A percentile compares a stretch with the other conserved stretches of the same genome.
Conservation (phyloP, 2,113 vertebrate species). For the Brachionichthys hirsutus region DNA sequence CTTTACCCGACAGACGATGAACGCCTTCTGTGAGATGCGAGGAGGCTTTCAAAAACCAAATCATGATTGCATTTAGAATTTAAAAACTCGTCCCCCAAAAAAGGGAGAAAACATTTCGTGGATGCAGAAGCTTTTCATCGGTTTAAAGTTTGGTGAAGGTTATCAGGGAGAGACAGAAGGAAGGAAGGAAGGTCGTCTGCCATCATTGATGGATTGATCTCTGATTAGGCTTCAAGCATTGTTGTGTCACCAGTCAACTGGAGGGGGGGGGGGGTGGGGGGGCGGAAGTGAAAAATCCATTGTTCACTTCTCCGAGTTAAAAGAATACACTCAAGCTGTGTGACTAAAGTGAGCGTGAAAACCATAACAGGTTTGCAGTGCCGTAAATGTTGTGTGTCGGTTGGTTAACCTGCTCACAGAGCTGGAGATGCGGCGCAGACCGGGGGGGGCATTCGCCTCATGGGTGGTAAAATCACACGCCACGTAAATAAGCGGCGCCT, state of each 20-base stretch:
- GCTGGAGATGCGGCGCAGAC: constrained; percentile 29
- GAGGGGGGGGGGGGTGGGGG: no score
- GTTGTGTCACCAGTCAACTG: no score
- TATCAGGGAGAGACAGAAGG: constrained; percentile 33
- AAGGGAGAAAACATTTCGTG: constrained; percentile 14
- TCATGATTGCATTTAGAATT: constrained; percentile 45
- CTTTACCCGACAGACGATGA: constrained; percentile 47
- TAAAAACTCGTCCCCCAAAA: constrained; percentile 45
- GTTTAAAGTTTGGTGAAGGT: not conserved
- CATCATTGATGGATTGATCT: constrained; percentile 51
- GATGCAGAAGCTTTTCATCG: constrained; percentile 33
- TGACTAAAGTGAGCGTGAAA: constrained; percentile 6
- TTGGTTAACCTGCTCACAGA: constrained; percentile 46
- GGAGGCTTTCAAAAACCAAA: constrained; percentile 41
- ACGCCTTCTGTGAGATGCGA: constrained; percentile 24
- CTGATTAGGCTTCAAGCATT: constrained; percentile 38
- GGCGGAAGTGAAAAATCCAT: not conserved
- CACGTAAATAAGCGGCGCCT: constrained; percentile 14
- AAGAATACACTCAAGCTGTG: not conserved
- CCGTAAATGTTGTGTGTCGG: constrained; percentile 12
- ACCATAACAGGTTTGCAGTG: constrained; percentile 20
- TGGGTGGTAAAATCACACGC: constrained; percentile 54
- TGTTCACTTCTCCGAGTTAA: not conserved
- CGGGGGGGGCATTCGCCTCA: constrained; percentile 49
- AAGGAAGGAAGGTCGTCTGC: constrained; percentile 26